These are phyloP conservation scores for Mirounga angustirostris DNA, from an alignment of 2,113 vertebrate species.

Conservation along the genomic window DNA sequence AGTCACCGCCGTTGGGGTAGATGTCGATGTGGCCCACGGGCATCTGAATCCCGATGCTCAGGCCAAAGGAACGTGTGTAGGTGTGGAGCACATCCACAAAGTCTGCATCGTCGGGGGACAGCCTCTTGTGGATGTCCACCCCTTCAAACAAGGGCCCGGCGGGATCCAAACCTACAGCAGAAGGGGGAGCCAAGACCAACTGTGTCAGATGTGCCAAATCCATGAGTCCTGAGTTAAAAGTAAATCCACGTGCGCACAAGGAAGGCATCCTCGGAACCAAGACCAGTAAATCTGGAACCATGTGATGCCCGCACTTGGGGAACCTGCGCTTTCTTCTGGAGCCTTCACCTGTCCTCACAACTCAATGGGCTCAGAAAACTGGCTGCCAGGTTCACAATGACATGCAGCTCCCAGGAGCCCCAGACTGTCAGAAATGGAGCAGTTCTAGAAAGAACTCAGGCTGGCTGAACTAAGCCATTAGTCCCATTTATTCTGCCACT, in stretches of 20 bases:
- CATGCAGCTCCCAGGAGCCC: background rate
- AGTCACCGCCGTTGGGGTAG: slow-evolving; percentile 97
- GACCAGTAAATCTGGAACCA: accelerated
- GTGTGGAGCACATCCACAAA: slow-evolving; percentile 99
- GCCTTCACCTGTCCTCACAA: background rate
- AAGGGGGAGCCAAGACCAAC: background rate
- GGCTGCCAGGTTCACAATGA: background rate
- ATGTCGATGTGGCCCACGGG: slow-evolving; percentile 97
- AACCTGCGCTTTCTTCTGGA: background rate
- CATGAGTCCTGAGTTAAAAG: background rate
- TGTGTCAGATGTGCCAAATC: accelerated
- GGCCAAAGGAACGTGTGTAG: slow-evolving; percentile 93
- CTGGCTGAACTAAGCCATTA: background rate
- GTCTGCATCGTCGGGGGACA: slow-evolving; percentile 96
- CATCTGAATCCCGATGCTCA: slow-evolving; percentile 98
- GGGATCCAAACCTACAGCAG: slow-evolving; percentile 93
- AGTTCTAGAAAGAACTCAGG: background rate
- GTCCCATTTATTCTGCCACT: background rate
- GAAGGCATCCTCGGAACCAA: background rate
- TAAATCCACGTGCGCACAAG: background rate
- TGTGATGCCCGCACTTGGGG: background rate
- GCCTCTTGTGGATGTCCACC: slow-evolving; percentile 89
- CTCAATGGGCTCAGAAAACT: background rate
- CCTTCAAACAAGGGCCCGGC: slow-evolving; percentile 99
- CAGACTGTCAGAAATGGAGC: background rate